Percentiles rank a stretch among this genome's conserved stretches.
Conservation (phyloP, 1,140 invertebrate genomes). For the Thaumatotibia leucotreta region DNA sequence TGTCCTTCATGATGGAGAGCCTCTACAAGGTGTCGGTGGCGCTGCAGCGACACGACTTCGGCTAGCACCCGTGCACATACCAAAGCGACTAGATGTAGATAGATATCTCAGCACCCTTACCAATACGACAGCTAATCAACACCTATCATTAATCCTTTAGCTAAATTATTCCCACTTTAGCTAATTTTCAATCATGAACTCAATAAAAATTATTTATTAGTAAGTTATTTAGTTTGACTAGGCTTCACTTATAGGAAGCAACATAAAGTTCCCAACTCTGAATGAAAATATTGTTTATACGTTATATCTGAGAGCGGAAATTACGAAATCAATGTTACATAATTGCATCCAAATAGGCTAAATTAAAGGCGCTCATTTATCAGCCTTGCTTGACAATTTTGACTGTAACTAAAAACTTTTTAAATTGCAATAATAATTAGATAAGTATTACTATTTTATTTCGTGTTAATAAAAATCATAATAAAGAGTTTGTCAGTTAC, state of each 20-base stretch:
- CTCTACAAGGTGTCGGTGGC: slow-evolving; percentile 78
- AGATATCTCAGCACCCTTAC: neutral
- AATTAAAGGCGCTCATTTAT: too few species aligned
- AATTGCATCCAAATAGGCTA: too few species aligned
- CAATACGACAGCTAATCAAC: neutral
- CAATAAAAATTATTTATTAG: neutral
- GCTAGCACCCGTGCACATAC: slow-evolving; percentile 26
- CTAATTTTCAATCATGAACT: neutral
- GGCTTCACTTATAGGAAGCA: neutral
- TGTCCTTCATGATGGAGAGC: slow-evolving; percentile 80
- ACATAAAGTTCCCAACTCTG: neutral
- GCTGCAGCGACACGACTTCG: slow-evolving; percentile 55
- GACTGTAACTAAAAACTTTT: too few species aligned
- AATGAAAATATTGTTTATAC: neutral
- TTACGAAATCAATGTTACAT: too few species aligned
- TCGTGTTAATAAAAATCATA: too few species aligned
- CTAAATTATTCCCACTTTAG: neutral
- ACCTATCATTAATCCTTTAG: neutral
- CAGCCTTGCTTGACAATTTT: too few species aligned
- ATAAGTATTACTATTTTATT: too few species aligned
- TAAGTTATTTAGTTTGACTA: neutral
- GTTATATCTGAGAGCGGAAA: neutral
- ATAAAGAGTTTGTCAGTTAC: too few species aligned
- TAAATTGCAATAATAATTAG: too few species aligned
- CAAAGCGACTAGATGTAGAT: neutral